Evolutionary conservation across 2,888 invertebrate species (phyloP), one percentile per base, ranked within the genome.

Genomic region (Andrena dorsata): DNA sequence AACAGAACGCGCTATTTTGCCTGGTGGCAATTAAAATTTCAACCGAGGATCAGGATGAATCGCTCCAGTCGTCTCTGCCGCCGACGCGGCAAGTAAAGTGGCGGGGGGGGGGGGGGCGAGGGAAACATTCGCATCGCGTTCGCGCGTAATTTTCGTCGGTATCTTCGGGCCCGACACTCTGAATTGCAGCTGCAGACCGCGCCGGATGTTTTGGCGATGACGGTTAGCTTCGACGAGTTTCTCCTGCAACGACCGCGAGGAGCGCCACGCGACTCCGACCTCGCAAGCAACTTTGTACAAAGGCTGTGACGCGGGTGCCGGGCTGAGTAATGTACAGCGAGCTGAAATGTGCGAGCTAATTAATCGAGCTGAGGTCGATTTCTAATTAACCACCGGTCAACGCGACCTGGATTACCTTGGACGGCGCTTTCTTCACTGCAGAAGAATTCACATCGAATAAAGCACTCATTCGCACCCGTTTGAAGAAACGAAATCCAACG

Each of bases 171-270:
- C 49, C 30, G 71, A 5, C 60, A 47, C 64, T 64, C 58, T 23
- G 63, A 81, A 77, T 69, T 65, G 82, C 83, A 83, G 83, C 83
- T 83, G 83, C 82, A 60, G 75, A 78, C 82, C 78, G 75, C 74
- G 56, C 83, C 83, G 82, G 78, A 83, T 83, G 83, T 83, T 83
- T 83, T 71, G 71, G 64, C 83, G 77, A 78, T 83, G 83, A 83
- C 82, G 82, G 47, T 72, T 73, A 7, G 64, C 70, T 70, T 73
- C 73, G 30, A 71, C 83, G 72, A 83, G 80, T 82, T 86, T 74
- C 79, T 76, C 77, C 30, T 76, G 66, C 35, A 80, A 73, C 63
- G 53, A 49, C 23, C 51, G 63, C 68, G 58, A 66, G 2, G 51
- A 35, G 47, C 47, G 70, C 30, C 70, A 56, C 77, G 76, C 61